Evolutionary conservation across 2,888 invertebrate species (phyloP).

Genomic region (Gnatocerus cornutus): DNA sequence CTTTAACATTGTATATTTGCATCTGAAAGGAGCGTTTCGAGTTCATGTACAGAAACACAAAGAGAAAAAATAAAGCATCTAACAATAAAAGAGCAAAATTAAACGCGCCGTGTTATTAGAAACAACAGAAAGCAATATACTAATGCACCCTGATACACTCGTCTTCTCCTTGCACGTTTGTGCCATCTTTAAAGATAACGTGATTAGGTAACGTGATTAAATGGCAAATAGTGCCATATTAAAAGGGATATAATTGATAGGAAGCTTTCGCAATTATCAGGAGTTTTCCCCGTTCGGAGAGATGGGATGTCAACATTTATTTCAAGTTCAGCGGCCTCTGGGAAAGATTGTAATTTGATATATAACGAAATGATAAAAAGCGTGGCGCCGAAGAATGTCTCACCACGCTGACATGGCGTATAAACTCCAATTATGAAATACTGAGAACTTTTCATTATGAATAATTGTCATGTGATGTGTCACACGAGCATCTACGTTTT

Average conservation of each 20-base stretch:
- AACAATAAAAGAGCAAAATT: conserved; percentile 27
- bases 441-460: conserved; percentile 37
- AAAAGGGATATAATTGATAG: conserved; percentile 34
- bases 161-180: conserved; percentile 23
- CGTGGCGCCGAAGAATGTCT: conserved; percentile 44
- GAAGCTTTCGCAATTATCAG: conserved; percentile 11
- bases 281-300: conserved; percentile 18
- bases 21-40: conserved; percentile 39
- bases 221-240: conserved; percentile 35
- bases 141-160: conserved; percentile 32
- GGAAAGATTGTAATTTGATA: conserved; percentile 43
- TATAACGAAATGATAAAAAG: conserved; percentile 38
- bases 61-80: conserved; percentile 36
- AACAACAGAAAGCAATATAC: conserved; percentile 43
- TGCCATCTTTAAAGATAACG: conserved; percentile 27
- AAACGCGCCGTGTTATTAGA: conserved; percentile 35
- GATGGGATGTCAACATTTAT: conserved; percentile 35
- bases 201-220: conserved; percentile 38
- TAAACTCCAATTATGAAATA: conserved; percentile 41
- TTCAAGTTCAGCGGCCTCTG: conserved; percentile 39
- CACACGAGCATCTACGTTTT: conserved; percentile 11
- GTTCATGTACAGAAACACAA: conserved; percentile 36
- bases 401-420: conserved; percentile 32
- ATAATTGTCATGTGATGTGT: conserved; percentile 32
- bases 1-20: conserved; percentile 41